Evolutionary conservation across 37 sponge, comb jelly and placozoan genomes (phyloP).

Genomic region (Halichondria panicea): DNA sequence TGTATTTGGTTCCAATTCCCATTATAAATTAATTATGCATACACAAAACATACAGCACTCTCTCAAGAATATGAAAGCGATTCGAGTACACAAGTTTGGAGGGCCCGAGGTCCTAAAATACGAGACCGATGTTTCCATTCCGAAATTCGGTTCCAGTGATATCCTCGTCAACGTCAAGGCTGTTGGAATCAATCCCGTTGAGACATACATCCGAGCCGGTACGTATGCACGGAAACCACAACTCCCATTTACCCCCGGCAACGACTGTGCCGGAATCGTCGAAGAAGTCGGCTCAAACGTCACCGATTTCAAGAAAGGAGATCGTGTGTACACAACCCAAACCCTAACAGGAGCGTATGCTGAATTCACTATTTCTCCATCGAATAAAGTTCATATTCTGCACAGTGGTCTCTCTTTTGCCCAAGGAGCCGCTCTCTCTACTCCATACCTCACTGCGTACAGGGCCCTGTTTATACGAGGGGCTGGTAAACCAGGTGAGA

Average conservation of each 20-base stretch:
- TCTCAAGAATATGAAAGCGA: constrained; percentile 70
- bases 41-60: constrained; percentile 9
- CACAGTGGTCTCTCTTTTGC: constrained; percentile 53
- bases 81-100: constrained; percentile 81
- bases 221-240: constrained; percentile 52
- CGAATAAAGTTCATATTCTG: constrained; percentile 33
- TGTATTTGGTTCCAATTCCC: too few species aligned
- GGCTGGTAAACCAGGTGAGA: constrained; percentile 53
- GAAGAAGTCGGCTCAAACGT: constrained; percentile 71
- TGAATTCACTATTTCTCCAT: constrained; percentile 38
- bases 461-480: constrained; percentile 58
- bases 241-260: constrained; percentile 78
- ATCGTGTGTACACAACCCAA: constrained; percentile 59
- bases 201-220: constrained; percentile 89
- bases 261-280: constrained; percentile 80
- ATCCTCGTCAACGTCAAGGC: constrained; percentile 76
- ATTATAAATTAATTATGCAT: too few species aligned
- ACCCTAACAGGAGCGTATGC: constrained; percentile 71
- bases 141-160: constrained; percentile 33
- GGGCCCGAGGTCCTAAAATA: constrained; percentile 78
- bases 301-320: constrained; percentile 68
- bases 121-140: constrained; percentile 60
- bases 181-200: constrained; percentile 90
- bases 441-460: constrained; percentile 83
- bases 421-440: constrained; percentile 75